These are phyloP conservation scores for Acinonyx jubatus DNA, from an alignment of 2,113 vertebrate genomes.

Conservation along the genomic window DNA sequence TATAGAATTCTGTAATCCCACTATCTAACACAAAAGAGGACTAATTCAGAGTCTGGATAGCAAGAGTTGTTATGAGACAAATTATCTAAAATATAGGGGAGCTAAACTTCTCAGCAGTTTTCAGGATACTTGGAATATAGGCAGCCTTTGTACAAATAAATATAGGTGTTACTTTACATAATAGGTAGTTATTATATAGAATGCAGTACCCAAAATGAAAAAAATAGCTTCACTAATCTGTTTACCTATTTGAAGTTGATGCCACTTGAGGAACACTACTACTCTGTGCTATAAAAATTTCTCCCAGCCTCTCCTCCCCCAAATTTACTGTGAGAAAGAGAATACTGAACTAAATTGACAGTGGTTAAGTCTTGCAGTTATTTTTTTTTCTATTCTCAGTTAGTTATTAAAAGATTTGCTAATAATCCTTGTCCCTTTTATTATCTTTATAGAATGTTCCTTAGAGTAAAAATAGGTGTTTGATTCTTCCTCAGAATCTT, in stretches of 20 bases:
- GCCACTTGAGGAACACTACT: not conserved
- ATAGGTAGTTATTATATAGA: not conserved
- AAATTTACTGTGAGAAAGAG: constrained; percentile 25
- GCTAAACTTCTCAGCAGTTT: constrained; percentile 29
- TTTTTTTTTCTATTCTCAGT: constrained; percentile 48
- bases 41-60: not conserved
- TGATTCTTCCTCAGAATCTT: constrained; percentile 44
- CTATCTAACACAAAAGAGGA: not conserved
- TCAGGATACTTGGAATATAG: not conserved
- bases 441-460: constrained; percentile 14
- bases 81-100: not conserved
- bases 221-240: constrained; percentile 14
- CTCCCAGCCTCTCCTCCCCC: not conserved
- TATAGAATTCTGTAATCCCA: not conserved
- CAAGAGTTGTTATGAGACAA: not conserved
- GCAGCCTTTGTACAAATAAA: constrained; percentile 48
- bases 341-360: not conserved
- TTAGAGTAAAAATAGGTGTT: constrained; percentile 43
- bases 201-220: not conserved
- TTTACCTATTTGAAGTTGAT: constrained; percentile 3
- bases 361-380: not conserved
- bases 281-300: not conserved
- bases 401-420: constrained; percentile 46
- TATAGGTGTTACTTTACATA: not conserved
- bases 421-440: constrained; percentile 33